phyloP scores from a whole-genome alignment of 2,113 vertebrate species.

The Nesoenas mayeri region DNA sequence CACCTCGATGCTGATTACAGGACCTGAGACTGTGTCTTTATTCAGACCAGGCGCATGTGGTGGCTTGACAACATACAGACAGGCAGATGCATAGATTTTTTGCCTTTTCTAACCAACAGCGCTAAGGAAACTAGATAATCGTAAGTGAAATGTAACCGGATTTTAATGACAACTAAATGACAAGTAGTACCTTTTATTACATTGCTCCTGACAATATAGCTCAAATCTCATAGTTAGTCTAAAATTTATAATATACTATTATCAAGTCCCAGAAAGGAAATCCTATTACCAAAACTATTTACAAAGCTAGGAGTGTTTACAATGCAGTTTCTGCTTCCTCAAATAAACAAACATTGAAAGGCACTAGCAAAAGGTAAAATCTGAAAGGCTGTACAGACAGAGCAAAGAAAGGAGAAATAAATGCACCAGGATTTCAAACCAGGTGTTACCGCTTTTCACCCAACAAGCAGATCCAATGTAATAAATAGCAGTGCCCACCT shows the following conservation, averaged over 20 bases:
- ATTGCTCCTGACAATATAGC: background rate
- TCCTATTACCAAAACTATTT: background rate
- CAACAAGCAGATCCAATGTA: background rate
- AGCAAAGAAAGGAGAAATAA: background rate
- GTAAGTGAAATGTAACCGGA: background rate
- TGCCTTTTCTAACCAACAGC: background rate
- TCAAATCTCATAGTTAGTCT: background rate
- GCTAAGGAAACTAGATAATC: background rate
- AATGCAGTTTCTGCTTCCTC: background rate
- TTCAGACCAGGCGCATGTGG: background rate
- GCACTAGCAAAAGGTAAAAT: background rate
- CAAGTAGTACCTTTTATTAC: background rate
- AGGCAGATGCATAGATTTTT: background rate
- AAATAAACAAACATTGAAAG: background rate
- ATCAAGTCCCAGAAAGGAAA: background rate
- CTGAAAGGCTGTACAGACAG: background rate
- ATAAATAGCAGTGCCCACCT: background rate
- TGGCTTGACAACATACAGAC: background rate
- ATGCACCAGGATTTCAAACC: background rate
- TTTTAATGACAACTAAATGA: background rate
- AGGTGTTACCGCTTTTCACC: background rate
- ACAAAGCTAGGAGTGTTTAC: background rate
- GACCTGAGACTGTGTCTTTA: background rate
- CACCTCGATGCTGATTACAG: background rate
- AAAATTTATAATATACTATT: background rate